phyloP scores from a whole-genome alignment of 2,888 invertebrate genomes.

The Nysson spinosus region DNA sequence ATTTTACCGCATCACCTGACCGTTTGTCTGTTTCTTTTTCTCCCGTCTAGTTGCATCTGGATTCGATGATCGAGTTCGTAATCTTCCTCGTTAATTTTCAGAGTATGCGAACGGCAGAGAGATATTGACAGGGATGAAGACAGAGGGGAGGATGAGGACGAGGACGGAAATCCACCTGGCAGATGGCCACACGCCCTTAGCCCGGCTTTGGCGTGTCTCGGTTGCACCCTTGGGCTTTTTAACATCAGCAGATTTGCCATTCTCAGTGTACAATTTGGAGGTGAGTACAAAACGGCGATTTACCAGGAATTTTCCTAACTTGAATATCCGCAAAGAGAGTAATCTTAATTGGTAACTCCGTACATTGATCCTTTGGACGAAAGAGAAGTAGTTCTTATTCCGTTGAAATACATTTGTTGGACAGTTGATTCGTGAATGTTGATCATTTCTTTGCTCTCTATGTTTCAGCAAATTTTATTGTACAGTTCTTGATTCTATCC shows the following conservation, averaged over 20 bases:
- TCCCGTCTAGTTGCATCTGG: not conserved
- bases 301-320: not conserved
- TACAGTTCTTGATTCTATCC: slow-evolving; percentile 92
- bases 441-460: slow-evolving; percentile 5
- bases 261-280: slow-evolving; percentile 92
- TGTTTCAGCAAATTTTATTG: slow-evolving; percentile 87
- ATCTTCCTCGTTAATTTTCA: slow-evolving; percentile 53
- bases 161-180: slow-evolving; percentile 79
- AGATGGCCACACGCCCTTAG: slow-evolving; percentile 86
- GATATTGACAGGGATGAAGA: slow-evolving; percentile 75
- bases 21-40: not conserved
- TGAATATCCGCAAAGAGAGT: not conserved
- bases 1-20: too few relatives aligned
- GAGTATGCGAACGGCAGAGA: slow-evolving; percentile 79
- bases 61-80: not conserved
- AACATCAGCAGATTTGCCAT: slow-evolving; percentile 93
- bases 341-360: too few relatives aligned
- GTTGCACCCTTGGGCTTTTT: slow-evolving; percentile 92
- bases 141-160: slow-evolving; percentile 72
- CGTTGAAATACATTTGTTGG: too few relatives aligned
- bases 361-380: too few relatives aligned
- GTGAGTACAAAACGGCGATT: slow-evolving; percentile 72
- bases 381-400: too few relatives aligned
- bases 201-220: slow-evolving; percentile 88
- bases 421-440: not conserved